Conservation (phyloP, 2,113 vertebrate species). For the Pseudorectes ferrugineus region DNA sequence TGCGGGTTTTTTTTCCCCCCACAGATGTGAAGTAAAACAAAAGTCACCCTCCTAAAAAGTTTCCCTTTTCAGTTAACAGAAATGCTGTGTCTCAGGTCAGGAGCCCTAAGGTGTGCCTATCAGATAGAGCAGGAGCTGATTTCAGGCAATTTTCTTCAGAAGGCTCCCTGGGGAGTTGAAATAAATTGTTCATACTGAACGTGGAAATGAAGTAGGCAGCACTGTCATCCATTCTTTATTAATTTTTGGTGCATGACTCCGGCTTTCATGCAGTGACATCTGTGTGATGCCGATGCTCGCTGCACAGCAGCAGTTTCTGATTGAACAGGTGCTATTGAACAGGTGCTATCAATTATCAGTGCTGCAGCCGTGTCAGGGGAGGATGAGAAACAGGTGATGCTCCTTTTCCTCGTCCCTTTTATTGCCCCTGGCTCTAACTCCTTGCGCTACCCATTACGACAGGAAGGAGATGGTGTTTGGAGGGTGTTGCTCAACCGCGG, state of each 20-base stretch:
- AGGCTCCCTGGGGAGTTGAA: background rate
- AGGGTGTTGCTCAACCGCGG: background rate
- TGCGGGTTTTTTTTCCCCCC: too few species aligned
- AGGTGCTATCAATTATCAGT: background rate
- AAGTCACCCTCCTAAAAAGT: rapidly evolving
- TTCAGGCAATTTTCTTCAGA: background rate
- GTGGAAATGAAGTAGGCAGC: background rate
- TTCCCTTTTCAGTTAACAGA: background rate
- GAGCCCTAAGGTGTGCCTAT: rapidly evolving
- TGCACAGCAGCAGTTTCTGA: background rate
- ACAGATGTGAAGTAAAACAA: background rate
- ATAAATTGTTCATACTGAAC: background rate
- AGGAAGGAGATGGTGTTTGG: background rate
- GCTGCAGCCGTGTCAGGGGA: background rate
- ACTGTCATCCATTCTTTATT: background rate
- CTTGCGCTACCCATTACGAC: rapidly evolving
- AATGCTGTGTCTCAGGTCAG: background rate
- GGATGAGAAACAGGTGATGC: background rate
- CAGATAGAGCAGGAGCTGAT: background rate
- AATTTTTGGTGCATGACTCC: background rate
- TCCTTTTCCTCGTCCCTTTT: background rate
- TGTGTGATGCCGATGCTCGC: background rate
- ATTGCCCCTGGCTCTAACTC: background rate
- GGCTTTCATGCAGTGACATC: background rate
- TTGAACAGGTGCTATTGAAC: background rate